These are phyloP conservation scores for Rousettus madagascariensis DNA, from an alignment of 2,797 vertebrate genomes.

Conservation along the genomic window DNA sequence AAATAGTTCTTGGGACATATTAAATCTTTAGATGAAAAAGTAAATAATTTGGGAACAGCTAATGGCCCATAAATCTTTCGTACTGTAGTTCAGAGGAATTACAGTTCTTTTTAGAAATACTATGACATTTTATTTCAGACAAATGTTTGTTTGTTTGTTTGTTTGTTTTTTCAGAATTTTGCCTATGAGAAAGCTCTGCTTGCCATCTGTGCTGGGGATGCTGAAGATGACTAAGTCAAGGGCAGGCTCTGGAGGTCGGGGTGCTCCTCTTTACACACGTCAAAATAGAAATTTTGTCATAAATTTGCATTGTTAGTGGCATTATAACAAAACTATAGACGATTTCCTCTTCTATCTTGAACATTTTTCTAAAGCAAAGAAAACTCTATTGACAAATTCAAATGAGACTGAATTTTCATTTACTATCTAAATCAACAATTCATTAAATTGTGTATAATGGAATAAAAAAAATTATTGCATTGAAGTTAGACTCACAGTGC, in stretches of 20 bases:
- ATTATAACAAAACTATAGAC: neutral
- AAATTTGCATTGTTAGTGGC: neutral
- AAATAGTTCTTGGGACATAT: neutral
- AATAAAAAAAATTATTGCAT: neutral
- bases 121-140: neutral
- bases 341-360: slow-evolving; percentile 31
- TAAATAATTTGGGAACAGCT: slow-evolving; percentile 18
- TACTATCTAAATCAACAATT: neutral
- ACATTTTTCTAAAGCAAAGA: slow-evolving; percentile 21
- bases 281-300: neutral
- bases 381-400: slow-evolving; percentile 11
- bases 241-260: neutral
- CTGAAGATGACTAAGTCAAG: slow-evolving; percentile 82
- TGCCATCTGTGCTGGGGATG: slow-evolving; percentile 85
- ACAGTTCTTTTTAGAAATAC: neutral
- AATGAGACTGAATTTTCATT: neutral
- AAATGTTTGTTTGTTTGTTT: slow-evolving; percentile 53
- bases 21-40: neutral
- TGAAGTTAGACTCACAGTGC: neutral
- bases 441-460: neutral
- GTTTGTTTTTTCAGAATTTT: slow-evolving; percentile 82
- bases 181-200: slow-evolving; percentile 85
- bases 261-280: neutral
- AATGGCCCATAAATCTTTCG: neutral
- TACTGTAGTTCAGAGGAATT: neutral